Evolutionary conservation across 2,888 invertebrate species (phyloP), one percentile per base, ranked within the genome.

Genomic region (Eulithis prunata): DNA sequence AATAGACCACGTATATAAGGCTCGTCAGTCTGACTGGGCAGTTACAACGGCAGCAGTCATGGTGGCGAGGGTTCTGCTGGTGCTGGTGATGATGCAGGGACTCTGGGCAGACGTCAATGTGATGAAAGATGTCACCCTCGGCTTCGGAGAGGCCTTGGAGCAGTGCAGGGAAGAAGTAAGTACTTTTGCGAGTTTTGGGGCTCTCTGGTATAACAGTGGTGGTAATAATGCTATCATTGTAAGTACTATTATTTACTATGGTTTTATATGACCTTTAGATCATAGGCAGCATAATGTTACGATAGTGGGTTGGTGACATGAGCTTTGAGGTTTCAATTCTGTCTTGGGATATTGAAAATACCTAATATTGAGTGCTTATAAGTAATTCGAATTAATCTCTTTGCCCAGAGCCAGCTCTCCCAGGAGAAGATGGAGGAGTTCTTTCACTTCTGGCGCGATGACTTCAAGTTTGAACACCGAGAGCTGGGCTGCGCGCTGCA

Each of bases 401-500:
- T 11, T 4, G 13, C 46, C 41, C 76, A 92, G 91, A 89, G 86
- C 54, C 81, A 87, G 38, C 81, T 93, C 47, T 81, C 87, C 0
- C 87, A 88, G 57, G 91, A 90, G 66, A 85, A 86, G 78, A 91
- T 93, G 92, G 92, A 91, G 66, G 87, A 91, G 80, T 93, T 93
- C 85, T 91, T 88, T 77, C 90, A 92, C 82, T 89, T 91, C 84
- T 92, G 92, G 92, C 75, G 84, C 71, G 89, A 91, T 1, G 90
- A 90, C 81, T 93, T 91, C 84, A 83, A 84, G 77, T 91, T 92
- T 79, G 87, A 88, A 74, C 83, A 85, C 72, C 91, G 90, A 67
- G 91, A 89, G 83, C 77, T 93, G 72, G 92, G 92, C 78, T 93
- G 92, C 82, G 92, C 92, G 66, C 79, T 93, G 75, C 82, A 77